phyloP scores from a whole-genome alignment of 1,140 invertebrate genomes.

The Xylocopa sonorina region DNA sequence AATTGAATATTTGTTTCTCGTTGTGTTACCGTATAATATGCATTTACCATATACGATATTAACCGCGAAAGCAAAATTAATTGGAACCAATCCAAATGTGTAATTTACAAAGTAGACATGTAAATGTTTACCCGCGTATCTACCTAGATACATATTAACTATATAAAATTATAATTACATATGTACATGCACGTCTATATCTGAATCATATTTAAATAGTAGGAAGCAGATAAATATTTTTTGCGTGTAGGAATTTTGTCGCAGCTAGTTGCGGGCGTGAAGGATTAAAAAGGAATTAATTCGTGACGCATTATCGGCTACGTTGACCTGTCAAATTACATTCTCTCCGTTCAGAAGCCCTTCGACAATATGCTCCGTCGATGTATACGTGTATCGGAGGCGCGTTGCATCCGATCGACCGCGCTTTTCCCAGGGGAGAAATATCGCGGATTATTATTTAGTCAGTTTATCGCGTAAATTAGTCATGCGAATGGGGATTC shows the following conservation, averaged over 20 bases:
- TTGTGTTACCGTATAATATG: neutral
- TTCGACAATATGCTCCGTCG: conserved; percentile 55
- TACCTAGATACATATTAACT: neutral
- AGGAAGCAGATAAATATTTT: neutral
- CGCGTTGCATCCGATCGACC: conserved; percentile 59
- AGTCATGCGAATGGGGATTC: conserved; percentile 71
- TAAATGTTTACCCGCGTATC: neutral
- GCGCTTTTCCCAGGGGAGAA: conserved; percentile 65
- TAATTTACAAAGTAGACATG: conserved; percentile 10
- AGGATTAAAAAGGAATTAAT: conserved; percentile 50
- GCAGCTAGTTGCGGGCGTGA: neutral
- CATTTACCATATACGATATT: neutral
- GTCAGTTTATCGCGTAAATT: conserved; percentile 72
- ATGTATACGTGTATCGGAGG: conserved; percentile 42
- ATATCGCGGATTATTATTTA: conserved; percentile 73
- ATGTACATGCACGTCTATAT: too few relatives aligned
- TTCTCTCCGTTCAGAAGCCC: conserved; percentile 9
- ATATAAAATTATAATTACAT: too few relatives aligned
- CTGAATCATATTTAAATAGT: too few relatives aligned
- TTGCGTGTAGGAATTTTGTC: neutral
- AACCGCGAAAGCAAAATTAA: neutral
- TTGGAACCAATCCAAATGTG: neutral
- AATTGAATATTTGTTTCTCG: conserved; percentile 4
- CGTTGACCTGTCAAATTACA: conserved; percentile 59
- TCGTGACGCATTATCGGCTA: conserved; percentile 34